Base-by-base conservation (phyloP, 2,113 vertebrate species). In the Chamaea fasciata region DNA sequence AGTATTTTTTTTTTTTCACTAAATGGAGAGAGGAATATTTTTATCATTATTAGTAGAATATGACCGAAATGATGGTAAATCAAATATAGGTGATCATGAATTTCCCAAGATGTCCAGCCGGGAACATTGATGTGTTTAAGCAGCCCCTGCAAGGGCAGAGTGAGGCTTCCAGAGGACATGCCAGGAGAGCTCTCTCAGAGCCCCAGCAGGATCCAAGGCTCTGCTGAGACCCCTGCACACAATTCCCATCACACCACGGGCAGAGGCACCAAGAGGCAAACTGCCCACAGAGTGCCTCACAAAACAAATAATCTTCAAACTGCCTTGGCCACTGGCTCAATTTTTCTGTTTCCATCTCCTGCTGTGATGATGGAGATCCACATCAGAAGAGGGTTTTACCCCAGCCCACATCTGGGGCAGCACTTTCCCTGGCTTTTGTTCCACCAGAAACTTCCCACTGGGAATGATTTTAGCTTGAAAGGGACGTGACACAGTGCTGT, bases 221-320 rank as follows among this genome's bases (percentile, higher is more conserved):
- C 64, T 30, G 6, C 7, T n/a, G 62, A 31, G 18, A 35, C 31
- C 65, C 22, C 49, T 31, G 42, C 44, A 31, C n/a, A 15, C 13
- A 4, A 2, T 22, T 68, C 41, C 65, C 11, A 1, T 3, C 73
- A 55, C 10, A 33, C 26, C 50, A 8, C 0, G 3, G 62, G 13
- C 81, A 2, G 3, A 73, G 35, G 44, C 62, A 57, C 33, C 67
- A 50, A 55, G 62, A 69, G 2, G 2, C 37, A 26, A 69, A 37
- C 33, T 21, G 2, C 3, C 39, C 16, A 14, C 2, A 2, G 21
- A 35, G 27, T 1, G 17, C n/a, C 73, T 46, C 71, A 65, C 63
- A 53, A 74, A 82, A 57, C 9, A 65, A 44, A 31, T 11, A 2
- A 24, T 22, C 42, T 31, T 28, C 8, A 7, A 57, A 28, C 37